Percentiles rank a stretch among this genome's conserved stretches.
These are phyloP conservation scores for Phataginus tricuspis DNA, from an alignment of 2,797 vertebrate species.

Conservation along the genomic window DNA sequence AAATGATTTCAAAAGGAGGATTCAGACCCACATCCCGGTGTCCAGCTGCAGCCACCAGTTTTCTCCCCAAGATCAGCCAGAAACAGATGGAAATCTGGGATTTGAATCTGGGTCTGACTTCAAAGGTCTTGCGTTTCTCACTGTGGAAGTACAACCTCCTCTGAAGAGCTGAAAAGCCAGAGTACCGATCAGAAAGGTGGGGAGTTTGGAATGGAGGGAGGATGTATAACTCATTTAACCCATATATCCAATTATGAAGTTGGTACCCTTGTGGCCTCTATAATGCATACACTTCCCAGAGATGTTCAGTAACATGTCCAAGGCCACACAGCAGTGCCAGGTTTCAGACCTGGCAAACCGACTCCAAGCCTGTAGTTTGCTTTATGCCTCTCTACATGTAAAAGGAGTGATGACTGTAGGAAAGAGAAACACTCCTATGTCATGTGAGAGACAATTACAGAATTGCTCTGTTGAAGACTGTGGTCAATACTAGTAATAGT, in stretches of 20 bases:
- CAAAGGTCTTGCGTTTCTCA: neutral
- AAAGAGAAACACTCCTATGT: neutral
- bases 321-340: neutral
- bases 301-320: neutral
- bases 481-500: neutral
- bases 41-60: neutral
- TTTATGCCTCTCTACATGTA: neutral
- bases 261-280: no score
- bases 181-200: neutral
- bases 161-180: neutral
- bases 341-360: neutral
- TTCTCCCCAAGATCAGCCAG: neutral
- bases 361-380: neutral
- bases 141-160: neutral
- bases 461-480: neutral
- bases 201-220: neutral
- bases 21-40: neutral
- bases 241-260: neutral
- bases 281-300: neutral
- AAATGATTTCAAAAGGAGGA: neutral
- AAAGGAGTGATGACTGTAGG: neutral
- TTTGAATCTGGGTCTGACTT: neutral
- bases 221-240: neutral
- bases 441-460: neutral
- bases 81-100: neutral